These are phyloP conservation scores for Drosophila pseudotalamancana DNA, from an alignment of 2,888 invertebrate genomes.

Conservation along the genomic window DNA sequence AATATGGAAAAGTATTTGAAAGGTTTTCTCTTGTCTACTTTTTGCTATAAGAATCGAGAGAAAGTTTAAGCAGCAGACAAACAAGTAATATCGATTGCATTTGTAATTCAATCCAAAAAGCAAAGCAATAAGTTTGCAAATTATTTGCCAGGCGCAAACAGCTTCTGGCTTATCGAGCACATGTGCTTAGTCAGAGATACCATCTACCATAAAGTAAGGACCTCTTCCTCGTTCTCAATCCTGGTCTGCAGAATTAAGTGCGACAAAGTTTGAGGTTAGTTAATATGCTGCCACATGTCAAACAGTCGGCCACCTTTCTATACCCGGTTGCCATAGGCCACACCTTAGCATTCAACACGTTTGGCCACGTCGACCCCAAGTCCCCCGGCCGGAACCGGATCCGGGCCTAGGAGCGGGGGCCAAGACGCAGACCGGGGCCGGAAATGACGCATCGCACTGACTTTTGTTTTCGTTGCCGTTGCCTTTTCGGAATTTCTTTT, in stretches of 20 bases:
- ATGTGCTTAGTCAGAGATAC: neutral
- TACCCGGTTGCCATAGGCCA: slow-evolving; percentile 3
- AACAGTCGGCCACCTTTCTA: slow-evolving; percentile 1
- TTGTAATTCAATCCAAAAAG: slow-evolving; percentile 30
- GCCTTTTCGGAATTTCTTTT: slow-evolving; percentile 26
- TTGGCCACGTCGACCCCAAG: slow-evolving; percentile 10
- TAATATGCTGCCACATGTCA: slow-evolving; percentile 30
- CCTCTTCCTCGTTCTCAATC: too few relatives aligned
- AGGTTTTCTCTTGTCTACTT: slow-evolving; percentile 3
- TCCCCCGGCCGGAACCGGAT: too few relatives aligned
- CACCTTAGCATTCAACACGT: slow-evolving; percentile 52
- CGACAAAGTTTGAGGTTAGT: slow-evolving; percentile 14
- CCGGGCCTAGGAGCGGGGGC: too few relatives aligned
- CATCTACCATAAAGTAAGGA: neutral
- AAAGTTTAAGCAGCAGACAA: neutral
- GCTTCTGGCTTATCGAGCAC: slow-evolving; percentile 25
- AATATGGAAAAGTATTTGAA: slow-evolving; percentile 50
- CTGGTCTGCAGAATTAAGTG: slow-evolving; percentile 14
- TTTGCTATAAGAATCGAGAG: neutral
- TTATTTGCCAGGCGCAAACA: slow-evolving; percentile 39
- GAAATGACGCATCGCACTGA: slow-evolving; percentile 65
- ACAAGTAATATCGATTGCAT: slow-evolving; percentile 46
- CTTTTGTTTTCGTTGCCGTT: slow-evolving; percentile 31
- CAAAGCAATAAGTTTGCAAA: slow-evolving; percentile 52
- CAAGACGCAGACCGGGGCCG: slow-evolving; percentile 8